Base-by-base conservation (phyloP, 2,888 invertebrate species). In the Torymus aiolomorphi region DNA sequence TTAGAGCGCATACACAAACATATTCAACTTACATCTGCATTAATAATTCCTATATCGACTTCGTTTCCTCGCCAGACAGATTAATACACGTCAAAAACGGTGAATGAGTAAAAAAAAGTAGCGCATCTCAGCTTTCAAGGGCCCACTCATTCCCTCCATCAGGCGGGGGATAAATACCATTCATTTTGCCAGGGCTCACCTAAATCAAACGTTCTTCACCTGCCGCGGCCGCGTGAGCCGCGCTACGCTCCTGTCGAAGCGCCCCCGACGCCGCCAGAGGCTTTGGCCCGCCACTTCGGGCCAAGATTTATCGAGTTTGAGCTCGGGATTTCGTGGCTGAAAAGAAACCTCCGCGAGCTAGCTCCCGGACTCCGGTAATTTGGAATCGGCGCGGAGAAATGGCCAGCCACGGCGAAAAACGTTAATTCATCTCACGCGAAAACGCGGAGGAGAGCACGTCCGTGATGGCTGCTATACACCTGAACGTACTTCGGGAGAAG, bases 201-300 rank as follows among this genome's bases (percentile, higher is more conserved):
- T 78, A 78, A 72, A 78, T 78, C 78, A 78, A 78, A 72, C 67
- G 65, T 78, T 78, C 72, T 78, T 61, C 59, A 52, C 66, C 65
- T 62, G 67, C 67, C 75, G 31, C 31, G 31, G 24, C n/a, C 24
- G 24, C 3, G 24, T 3, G 24, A 24, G 24, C 24, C 52, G 14
- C n/a, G n/a, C n/a, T 2, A 20, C 56, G 51, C 66, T 67, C 51
- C 42, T 42, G 42, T 42, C 42, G 42, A 42, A 42, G 42, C 42
- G 20, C 20, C 20, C 1, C 20, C 20, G 20, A 20, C 42, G 42
- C 42, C 42, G 42, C 42, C 10, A 16, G 65, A 54, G 49, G 74
- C 65, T 65, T 42, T 73, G 31, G 14, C 42, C 42, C 63, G 24
- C 14, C 42, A 11, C 76, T 70, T 42, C 18, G 54, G 2, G 59